Conservation (phyloP, 2,888 invertebrate genomes). For the Cheilosia scutellata region DNA sequence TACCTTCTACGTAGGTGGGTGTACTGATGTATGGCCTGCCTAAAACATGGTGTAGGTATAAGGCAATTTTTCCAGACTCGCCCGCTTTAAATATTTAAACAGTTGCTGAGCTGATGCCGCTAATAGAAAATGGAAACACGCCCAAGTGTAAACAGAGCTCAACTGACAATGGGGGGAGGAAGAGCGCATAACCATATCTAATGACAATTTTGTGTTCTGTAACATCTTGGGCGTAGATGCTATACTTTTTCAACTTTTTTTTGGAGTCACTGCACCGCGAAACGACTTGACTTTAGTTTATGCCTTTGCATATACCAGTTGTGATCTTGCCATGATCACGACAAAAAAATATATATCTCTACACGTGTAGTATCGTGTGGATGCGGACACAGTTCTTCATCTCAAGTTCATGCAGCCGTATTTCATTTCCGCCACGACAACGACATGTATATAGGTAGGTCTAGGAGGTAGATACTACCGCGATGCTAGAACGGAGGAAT, state of each 20-base stretch:
- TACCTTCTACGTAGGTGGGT: background rate
- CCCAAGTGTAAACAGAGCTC: conserved; percentile 52
- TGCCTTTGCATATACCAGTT: conserved; percentile 12
- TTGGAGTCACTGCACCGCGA: conserved; percentile 59
- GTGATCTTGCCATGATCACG: conserved; percentile 46
- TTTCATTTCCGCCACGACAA: conserved; percentile 69
- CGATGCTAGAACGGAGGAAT: conserved; percentile 24
- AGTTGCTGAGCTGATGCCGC: conserved; percentile 38
- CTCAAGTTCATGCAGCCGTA: conserved; percentile 61
- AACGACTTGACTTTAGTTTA: conserved; percentile 31
- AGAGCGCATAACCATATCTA: conserved; percentile 48
- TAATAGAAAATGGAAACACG: conserved; percentile 41
- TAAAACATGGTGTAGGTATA: background rate
- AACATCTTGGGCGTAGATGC: conserved; percentile 31
- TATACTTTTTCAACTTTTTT: background rate
- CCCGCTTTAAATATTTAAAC: conserved; percentile 58
- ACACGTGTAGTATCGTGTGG: conserved; percentile 61
- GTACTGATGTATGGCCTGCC: background rate
- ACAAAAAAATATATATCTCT: conserved; percentile 16
- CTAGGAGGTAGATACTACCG: too few species aligned
- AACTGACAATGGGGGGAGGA: conserved; percentile 12
- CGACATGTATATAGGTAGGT: background rate
- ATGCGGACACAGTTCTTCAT: conserved; percentile 56
- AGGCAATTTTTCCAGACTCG: conserved; percentile 13
- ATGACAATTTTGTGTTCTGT: conserved; percentile 64